These are phyloP conservation scores for Apaloderma vittatum DNA, from an alignment of 2,113 vertebrate genomes.

Conservation along the genomic window DNA sequence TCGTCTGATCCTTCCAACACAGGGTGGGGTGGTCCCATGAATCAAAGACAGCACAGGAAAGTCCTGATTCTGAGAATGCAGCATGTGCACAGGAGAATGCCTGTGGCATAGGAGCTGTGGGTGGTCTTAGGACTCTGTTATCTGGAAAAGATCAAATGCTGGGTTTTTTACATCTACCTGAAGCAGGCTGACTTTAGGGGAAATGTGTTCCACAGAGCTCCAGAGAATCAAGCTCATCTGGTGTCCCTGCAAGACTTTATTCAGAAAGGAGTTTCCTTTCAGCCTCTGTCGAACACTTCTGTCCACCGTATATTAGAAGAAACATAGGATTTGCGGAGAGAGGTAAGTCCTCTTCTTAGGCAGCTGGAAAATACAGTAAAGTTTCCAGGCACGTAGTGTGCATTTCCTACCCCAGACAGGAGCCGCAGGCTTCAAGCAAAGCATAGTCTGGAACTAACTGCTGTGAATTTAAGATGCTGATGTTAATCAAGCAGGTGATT, in stretches of 20 bases:
- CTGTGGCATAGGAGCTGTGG: background rate
- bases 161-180: background rate
- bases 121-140: background rate
- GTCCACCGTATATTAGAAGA: background rate
- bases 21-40: background rate
- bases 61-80: background rate
- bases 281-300: background rate
- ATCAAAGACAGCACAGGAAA: accelerated
- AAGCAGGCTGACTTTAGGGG: background rate
- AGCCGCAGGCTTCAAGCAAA: background rate
- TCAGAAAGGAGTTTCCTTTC: background rate
- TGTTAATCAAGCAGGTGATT: background rate
- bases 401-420: background rate
- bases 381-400: background rate
- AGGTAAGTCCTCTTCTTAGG: background rate
- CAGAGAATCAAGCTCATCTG: background rate
- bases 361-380: background rate
- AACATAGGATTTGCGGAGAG: background rate
- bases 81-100: accelerated
- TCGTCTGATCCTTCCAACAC: accelerated
- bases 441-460: background rate
- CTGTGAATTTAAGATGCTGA: background rate
- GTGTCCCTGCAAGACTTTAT: background rate
- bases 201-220: background rate
- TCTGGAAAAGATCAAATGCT: background rate